phyloP scores from a whole-genome alignment of 2,888 invertebrate genomes.

The Melinaea menophilus region DNA sequence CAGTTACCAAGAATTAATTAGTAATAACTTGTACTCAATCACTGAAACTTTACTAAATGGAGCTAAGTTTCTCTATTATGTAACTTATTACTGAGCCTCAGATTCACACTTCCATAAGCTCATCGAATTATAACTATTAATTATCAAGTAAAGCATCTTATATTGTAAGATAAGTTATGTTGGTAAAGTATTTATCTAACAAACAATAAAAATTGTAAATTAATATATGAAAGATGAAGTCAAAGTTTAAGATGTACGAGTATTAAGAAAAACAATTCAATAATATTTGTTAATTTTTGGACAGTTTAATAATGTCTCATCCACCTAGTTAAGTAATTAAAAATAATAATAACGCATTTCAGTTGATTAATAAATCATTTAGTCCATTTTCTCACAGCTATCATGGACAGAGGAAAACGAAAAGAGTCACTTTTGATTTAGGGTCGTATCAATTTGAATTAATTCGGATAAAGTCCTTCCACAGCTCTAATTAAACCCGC shows the following conservation, averaged over 20 bases:
- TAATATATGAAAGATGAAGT: no score
- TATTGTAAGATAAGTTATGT: no score
- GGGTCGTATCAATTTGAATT: constrained; percentile 58
- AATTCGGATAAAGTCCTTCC: constrained; percentile 55
- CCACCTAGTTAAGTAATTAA: background rate
- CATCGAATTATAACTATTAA: constrained; percentile 1
- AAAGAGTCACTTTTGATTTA: constrained; percentile 40
- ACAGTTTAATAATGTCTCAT: no score
- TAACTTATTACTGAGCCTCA: constrained; percentile 19
- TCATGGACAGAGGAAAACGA: constrained; percentile 26
- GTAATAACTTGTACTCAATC: constrained; percentile 18
- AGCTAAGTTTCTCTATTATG: constrained; percentile 20
- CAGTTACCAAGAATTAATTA: constrained; percentile 25
- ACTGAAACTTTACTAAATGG: constrained; percentile 20
- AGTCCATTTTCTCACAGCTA: constrained; percentile 13
- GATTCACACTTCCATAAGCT: constrained; percentile 14
- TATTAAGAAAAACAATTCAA: no score
- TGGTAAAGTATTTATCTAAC: no score
- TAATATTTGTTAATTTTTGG: no score
- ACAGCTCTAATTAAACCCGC: constrained; percentile 62
- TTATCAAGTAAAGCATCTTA: no score
- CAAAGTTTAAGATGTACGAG: no score
- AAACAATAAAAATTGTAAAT: no score
- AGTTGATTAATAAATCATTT: constrained; percentile 3
- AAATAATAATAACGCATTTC: background rate